These are phyloP conservation scores for Cuculus canorus DNA, from an alignment of 2,797 vertebrate genomes.

Conservation along the genomic window DNA sequence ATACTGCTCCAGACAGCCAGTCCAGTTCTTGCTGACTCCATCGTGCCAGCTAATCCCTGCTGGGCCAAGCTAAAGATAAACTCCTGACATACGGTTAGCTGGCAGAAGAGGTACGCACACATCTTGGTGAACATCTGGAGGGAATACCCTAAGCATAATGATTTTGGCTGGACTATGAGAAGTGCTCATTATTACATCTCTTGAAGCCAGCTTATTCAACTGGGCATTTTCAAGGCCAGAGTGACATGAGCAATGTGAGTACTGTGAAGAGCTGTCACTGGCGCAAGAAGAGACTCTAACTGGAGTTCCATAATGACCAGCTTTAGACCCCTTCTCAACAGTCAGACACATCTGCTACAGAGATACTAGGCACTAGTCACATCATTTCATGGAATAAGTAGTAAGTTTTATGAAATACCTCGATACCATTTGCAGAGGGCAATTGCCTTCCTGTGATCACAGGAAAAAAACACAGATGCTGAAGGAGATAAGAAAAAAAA, in stretches of 20 bases:
- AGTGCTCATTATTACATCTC: background rate
- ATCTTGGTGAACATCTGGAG: constrained; percentile 24
- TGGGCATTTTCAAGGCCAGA: background rate
- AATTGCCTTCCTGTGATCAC: background rate
- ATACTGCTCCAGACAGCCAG: background rate
- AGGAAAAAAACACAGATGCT: background rate
- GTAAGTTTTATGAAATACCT: background rate
- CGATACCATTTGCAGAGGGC: background rate
- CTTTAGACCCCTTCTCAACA: background rate
- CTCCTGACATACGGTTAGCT: constrained; percentile 17
- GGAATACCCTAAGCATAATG: constrained; percentile 22
- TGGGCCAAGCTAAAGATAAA: background rate
- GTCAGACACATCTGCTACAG: background rate
- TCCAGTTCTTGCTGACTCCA: background rate
- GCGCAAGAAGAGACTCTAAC: background rate
- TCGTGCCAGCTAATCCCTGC: constrained; percentile 24
- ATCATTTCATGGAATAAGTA: background rate
- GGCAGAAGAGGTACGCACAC: background rate
- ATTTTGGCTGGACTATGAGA: constrained; percentile 4
- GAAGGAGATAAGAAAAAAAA: background rate
- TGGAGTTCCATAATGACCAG: background rate
- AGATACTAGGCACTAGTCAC: background rate
- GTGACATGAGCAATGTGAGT: background rate
- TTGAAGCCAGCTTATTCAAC: background rate
- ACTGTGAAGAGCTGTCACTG: background rate